These are phyloP conservation scores for Perognathus longimembris DNA, from an alignment of 2,113 vertebrate species.

Conservation along the genomic window DNA sequence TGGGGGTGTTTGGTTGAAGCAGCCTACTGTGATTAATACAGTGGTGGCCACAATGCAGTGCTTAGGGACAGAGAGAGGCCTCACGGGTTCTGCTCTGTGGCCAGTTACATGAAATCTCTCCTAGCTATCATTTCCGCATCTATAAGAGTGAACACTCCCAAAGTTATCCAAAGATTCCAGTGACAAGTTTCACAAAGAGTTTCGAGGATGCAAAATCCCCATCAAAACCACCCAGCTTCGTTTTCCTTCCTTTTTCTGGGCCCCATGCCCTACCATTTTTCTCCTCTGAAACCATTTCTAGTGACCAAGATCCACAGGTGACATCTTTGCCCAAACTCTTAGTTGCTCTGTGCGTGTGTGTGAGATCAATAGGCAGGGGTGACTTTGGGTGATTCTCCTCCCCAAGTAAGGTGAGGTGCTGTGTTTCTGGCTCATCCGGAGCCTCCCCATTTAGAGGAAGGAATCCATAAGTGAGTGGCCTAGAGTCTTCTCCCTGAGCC, in stretches of 20 bases:
- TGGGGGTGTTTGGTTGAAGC: not conserved
- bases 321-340: not conserved
- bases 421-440: not conserved
- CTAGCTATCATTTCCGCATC: not conserved
- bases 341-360: too few relatives aligned
- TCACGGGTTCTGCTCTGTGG: fast-evolving
- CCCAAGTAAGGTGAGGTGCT: not conserved
- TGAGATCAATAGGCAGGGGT: not conserved
- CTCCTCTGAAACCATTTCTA: not conserved
- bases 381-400: not conserved
- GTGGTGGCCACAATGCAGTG: not conserved
- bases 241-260: conserved; percentile 15
- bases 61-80: not conserved
- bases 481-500: not conserved
- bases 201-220: not conserved
- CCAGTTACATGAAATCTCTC: too few relatives aligned
- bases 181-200: not conserved
- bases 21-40: not conserved
- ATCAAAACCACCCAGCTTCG: fast-evolving
- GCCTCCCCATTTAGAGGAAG: too few relatives aligned
- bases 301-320: not conserved
- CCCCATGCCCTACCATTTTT: not conserved
- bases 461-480: not conserved
- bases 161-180: not conserved
- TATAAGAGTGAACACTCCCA: not conserved